Evolutionary conservation across 2,888 invertebrate species (phyloP).

Genomic region (Priocnemis perturbator): DNA sequence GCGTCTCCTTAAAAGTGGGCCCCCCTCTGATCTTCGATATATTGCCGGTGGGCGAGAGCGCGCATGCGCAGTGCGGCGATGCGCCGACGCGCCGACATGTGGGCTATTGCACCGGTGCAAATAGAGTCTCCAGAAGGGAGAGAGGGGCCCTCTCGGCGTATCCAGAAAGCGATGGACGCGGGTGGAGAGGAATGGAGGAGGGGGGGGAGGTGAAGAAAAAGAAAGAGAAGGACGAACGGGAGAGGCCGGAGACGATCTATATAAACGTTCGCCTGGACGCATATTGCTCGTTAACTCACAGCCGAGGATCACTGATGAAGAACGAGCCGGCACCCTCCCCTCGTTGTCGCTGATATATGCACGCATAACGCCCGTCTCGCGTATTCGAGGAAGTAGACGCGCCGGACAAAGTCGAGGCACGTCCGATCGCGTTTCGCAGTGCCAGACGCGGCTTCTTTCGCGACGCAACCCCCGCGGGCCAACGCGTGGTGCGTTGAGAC

Average conservation of each 20-base stretch:
- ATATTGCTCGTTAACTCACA: constrained; percentile 54
- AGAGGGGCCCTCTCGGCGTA: background rate
- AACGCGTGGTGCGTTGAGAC: background rate
- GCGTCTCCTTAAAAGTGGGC: constrained; percentile 37
- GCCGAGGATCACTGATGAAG: constrained; percentile 47
- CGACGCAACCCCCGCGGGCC: background rate
- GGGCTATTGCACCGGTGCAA: too few species aligned
- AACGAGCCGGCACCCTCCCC: constrained; percentile 51
- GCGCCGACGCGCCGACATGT: too few species aligned
- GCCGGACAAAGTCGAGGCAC: background rate
- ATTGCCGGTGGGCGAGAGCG: constrained; percentile 23
- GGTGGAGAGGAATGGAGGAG: constrained; percentile 22
- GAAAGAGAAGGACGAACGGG: constrained; percentile 24
- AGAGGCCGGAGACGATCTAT: constrained; percentile 44
- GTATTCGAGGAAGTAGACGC: background rate
- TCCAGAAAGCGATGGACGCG: too few species aligned
- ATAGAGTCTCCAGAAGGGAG: background rate
- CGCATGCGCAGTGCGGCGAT: too few species aligned
- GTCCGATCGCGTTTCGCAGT: too few species aligned
- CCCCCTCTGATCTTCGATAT: constrained; percentile 29
- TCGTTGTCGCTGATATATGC: constrained; percentile 51
- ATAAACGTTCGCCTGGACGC: constrained; percentile 52
- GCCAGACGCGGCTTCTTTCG: too few species aligned
- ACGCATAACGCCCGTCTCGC: constrained; percentile 31
- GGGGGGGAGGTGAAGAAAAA: constrained; percentile 7